Conservation (phyloP, 2,797 vertebrate species). For the Spinibarbus caldwelli region DNA sequence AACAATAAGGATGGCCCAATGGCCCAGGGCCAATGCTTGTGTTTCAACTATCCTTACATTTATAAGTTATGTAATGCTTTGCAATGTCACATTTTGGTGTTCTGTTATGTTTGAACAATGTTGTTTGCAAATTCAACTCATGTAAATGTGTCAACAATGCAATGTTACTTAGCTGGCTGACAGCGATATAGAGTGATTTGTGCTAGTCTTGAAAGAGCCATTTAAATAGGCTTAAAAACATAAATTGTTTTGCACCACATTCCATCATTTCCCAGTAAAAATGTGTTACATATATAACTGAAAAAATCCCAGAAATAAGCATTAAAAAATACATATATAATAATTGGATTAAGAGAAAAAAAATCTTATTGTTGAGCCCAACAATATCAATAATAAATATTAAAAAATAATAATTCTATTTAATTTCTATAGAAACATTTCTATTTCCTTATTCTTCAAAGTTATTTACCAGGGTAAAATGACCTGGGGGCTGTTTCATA, state of each 20-base stretch:
- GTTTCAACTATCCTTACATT: neutral
- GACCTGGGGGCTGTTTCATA: too few species aligned
- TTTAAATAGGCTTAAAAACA: neutral
- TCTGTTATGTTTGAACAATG: neutral
- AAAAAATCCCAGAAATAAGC: too few species aligned
- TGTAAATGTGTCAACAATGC: neutral
- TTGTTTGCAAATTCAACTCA: neutral
- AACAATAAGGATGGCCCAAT: neutral
- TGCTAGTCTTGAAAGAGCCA: neutral
- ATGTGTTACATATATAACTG: neutral
- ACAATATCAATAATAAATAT: neutral
- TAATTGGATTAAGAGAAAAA: neutral
- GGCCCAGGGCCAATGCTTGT: neutral
- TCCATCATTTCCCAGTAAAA: neutral
- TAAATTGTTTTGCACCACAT: neutral
- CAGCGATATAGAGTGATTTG: neutral
- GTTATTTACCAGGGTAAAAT: neutral
- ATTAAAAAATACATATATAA: too few species aligned
- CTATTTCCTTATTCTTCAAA: neutral
- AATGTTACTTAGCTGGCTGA: neutral
- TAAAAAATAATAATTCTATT: neutral
- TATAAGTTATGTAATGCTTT: neutral
- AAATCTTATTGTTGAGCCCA: too few species aligned
- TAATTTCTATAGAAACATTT: neutral
- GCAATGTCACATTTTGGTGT: neutral